Percentiles rank a stretch among this genome's conserved stretches.
phyloP scores from a whole-genome alignment of 2,888 invertebrate genomes.

The Amblyteles armatorius region DNA sequence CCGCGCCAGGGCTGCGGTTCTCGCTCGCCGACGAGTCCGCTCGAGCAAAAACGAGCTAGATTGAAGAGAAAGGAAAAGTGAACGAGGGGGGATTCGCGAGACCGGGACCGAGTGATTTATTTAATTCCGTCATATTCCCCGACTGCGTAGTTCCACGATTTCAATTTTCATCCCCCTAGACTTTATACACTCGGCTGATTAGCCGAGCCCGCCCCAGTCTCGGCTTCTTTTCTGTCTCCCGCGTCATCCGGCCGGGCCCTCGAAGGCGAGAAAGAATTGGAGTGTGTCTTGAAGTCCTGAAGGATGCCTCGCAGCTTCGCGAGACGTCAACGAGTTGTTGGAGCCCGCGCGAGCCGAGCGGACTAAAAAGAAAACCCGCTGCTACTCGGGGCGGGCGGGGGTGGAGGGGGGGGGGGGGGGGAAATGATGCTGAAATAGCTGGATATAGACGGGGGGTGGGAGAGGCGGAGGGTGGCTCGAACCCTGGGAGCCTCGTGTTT shows the following conservation, averaged over 20 bases:
- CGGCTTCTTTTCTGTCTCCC: conserved; percentile 38
- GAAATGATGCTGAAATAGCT: conserved; percentile 45
- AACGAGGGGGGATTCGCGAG: conserved; percentile 11
- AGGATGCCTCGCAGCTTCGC: conserved; percentile 1
- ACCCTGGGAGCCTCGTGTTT: conserved; percentile 72
- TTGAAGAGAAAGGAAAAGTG: conserved; percentile 43
- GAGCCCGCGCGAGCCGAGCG: conserved; percentile 16
- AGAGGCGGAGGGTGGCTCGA: conserved; percentile 69
- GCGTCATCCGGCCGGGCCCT: neutral
- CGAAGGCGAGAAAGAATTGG: conserved; percentile 32
- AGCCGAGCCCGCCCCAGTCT: conserved; percentile 63
- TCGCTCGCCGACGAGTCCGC: conserved; percentile 43
- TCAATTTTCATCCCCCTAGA: conserved; percentile 77
- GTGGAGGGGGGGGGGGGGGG: neutral
- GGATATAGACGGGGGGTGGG: conserved; percentile 34
- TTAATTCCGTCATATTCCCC: conserved; percentile 76
- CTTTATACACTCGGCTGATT: conserved; percentile 81
- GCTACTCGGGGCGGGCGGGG: neutral
- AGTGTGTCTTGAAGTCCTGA: conserved; percentile 9
- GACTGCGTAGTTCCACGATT: conserved; percentile 66
- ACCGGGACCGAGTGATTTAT: conserved; percentile 78
- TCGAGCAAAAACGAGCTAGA: conserved; percentile 56
- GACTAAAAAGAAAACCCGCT: conserved; percentile 51
- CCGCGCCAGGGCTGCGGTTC: conserved; percentile 21
- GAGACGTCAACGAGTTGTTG: conserved; percentile 34